phyloP scores from a whole-genome alignment of 2,797 vertebrate species.

The Hydrocynus forskahlii region DNA sequence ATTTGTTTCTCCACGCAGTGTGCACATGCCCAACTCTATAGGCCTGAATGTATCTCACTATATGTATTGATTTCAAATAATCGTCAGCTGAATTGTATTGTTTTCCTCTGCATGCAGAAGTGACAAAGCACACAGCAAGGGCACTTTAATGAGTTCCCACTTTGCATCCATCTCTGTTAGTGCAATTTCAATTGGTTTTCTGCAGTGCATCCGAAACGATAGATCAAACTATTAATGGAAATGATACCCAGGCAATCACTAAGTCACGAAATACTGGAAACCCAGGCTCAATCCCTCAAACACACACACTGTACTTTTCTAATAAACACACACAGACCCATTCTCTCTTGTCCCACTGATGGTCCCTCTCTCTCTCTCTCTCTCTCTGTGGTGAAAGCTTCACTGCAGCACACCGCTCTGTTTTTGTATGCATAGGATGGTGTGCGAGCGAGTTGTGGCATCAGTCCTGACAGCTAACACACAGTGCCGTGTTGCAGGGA shows the following conservation, averaged over 20 bases:
- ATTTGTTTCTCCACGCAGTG: neutral
- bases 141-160: constrained; percentile 18
- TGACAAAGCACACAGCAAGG: constrained; percentile 10
- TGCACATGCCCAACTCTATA: neutral
- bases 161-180: constrained; percentile 18
- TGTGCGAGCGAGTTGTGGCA: constrained; percentile 63
- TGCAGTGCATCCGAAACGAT: neutral
- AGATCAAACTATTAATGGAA: constrained; percentile 16
- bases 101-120: constrained; percentile 11
- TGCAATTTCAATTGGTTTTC: constrained; percentile 4
- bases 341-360: constrained; percentile 6
- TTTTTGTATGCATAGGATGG: constrained; percentile 71
- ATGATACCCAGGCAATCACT: constrained; percentile 7
- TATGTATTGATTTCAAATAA: neutral
- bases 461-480: constrained; percentile 69
- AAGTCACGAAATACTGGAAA: neutral
- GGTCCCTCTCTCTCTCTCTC: constrained; percentile 9
- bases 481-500: constrained; percentile 51
- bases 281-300: neutral
- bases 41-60: constrained; percentile 2
- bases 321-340: neutral
- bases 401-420: constrained; percentile 64
- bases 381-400: constrained; percentile 42
- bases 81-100: constrained; percentile 17
- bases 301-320: neutral